Percentiles rank a stretch among this genome's conserved stretches.
These are phyloP conservation scores for Ips nitidus DNA, from an alignment of 1,140 invertebrate species.

Conservation along the genomic window DNA sequence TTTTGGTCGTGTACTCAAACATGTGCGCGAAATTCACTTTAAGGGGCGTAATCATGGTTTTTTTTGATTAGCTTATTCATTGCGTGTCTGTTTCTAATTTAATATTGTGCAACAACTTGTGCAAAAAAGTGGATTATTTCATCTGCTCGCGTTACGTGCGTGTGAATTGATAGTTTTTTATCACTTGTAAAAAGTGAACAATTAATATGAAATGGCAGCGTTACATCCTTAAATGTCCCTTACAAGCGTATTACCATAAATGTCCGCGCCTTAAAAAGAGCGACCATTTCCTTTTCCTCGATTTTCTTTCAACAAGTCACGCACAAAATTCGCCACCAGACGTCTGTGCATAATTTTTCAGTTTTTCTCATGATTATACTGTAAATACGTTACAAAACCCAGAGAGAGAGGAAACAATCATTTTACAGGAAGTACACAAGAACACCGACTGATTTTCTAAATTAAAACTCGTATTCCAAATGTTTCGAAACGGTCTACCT, in stretches of 20 bases:
- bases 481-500: too few species aligned
- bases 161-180: too few species aligned
- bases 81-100: neutral
- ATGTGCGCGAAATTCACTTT: constrained; percentile 20
- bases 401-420: too few species aligned
- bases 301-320: constrained; percentile 15
- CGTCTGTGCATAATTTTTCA: constrained; percentile 14
- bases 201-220: too few species aligned
- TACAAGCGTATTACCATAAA: constrained; percentile 19
- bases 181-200: too few species aligned
- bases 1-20: constrained; percentile 34
- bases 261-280: constrained; percentile 2
- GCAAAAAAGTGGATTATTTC: neutral
- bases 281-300: constrained; percentile 22
- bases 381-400: neutral
- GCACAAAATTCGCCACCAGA: constrained; percentile 1
- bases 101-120: neutral
- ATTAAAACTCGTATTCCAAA: too few species aligned
- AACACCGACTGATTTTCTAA: too few species aligned
- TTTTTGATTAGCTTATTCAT: constrained; percentile 7
- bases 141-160: too few species aligned
- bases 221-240: constrained; percentile 7
- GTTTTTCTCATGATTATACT: constrained; percentile 8
- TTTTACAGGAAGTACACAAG: too few species aligned
- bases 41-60: constrained; percentile 3